These are phyloP conservation scores for Psococerastis gibbosa DNA, from an alignment of 2,888 invertebrate genomes.

Conservation along the genomic window DNA sequence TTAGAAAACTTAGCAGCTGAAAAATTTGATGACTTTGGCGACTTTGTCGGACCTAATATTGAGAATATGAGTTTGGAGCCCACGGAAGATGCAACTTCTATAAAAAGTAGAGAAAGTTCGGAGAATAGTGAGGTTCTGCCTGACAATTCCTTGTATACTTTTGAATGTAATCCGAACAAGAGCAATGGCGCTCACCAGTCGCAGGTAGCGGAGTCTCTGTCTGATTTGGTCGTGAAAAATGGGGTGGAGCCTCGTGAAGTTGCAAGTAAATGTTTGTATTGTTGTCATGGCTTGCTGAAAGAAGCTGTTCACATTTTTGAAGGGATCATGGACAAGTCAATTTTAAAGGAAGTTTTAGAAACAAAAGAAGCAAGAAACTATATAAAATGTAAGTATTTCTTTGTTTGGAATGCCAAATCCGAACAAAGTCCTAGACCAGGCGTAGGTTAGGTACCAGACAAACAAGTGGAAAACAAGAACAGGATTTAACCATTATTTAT, in stretches of 20 bases:
- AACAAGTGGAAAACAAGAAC: too few relatives aligned
- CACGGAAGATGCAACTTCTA: not conserved
- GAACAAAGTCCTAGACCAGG: too few relatives aligned
- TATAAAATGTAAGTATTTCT: slow-evolving; percentile 3
- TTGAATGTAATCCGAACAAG: not conserved
- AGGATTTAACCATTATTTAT: too few relatives aligned
- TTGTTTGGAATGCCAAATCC: too few relatives aligned
- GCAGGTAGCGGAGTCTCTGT: slow-evolving; percentile 25
- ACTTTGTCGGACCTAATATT: slow-evolving; percentile 16
- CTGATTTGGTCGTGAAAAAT: slow-evolving; percentile 23
- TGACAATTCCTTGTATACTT: not conserved
- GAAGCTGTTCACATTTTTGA: slow-evolving; percentile 32
- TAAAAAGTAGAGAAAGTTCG: not conserved
- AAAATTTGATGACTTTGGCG: slow-evolving; percentile 17
- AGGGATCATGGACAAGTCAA: not conserved
- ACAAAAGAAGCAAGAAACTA: not conserved
- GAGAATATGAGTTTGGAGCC: not conserved
- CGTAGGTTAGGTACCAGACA: too few relatives aligned
- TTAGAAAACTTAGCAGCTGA: slow-evolving; percentile 4
- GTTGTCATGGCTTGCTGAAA: slow-evolving; percentile 31
- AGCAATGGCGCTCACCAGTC: slow-evolving; percentile 7
- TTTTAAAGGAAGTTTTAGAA: not conserved
- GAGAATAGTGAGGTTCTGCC: not conserved
- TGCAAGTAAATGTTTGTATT: slow-evolving; percentile 25
- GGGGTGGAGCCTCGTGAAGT: slow-evolving; percentile 19